Percentiles rank a stretch among this genome's conserved stretches.
phyloP scores from a whole-genome alignment of 1,140 invertebrate genomes.

The Drosophila triauraria region DNA sequence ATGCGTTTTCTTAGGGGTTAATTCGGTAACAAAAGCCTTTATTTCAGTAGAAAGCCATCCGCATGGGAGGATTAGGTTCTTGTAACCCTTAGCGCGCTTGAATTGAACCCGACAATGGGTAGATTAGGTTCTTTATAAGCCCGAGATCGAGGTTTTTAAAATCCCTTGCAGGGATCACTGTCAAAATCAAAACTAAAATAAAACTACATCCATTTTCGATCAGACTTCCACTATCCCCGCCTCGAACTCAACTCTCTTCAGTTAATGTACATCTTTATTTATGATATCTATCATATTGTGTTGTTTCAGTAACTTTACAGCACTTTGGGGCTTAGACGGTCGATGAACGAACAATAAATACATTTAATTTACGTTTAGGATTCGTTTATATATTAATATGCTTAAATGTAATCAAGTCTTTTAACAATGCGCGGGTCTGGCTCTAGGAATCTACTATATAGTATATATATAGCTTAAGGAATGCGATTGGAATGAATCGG shows the following conservation, averaged over 20 bases:
- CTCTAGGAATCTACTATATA: slow-evolving; percentile 65
- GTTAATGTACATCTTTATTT: slow-evolving; percentile 37
- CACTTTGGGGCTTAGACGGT: slow-evolving; percentile 43
- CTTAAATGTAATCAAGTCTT: slow-evolving; percentile 81
- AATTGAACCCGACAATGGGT: too few species aligned
- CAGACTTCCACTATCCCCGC: too few species aligned
- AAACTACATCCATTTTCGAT: not conserved
- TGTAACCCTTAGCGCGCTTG: too few species aligned
- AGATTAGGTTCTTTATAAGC: too few species aligned
- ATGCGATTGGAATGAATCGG: slow-evolving; percentile 68
- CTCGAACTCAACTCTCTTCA: not conserved
- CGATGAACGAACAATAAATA: slow-evolving; percentile 74
- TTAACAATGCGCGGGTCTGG: slow-evolving; percentile 72
- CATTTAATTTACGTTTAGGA: slow-evolving; percentile 45
- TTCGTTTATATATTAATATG: slow-evolving; percentile 53
- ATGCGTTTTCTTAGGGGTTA: not conserved
- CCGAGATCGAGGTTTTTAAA: too few species aligned
- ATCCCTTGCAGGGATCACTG: too few species aligned
- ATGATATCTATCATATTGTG: slow-evolving; percentile 36
- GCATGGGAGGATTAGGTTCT: too few species aligned
- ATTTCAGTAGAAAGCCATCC: too few species aligned
- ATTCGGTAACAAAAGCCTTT: not conserved
- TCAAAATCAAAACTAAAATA: too few species aligned
- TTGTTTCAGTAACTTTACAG: slow-evolving; percentile 54
- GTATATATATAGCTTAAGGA: slow-evolving; percentile 64